Conservation (phyloP, 1,140 invertebrate species). For the Dendroctonus valens region DNA sequence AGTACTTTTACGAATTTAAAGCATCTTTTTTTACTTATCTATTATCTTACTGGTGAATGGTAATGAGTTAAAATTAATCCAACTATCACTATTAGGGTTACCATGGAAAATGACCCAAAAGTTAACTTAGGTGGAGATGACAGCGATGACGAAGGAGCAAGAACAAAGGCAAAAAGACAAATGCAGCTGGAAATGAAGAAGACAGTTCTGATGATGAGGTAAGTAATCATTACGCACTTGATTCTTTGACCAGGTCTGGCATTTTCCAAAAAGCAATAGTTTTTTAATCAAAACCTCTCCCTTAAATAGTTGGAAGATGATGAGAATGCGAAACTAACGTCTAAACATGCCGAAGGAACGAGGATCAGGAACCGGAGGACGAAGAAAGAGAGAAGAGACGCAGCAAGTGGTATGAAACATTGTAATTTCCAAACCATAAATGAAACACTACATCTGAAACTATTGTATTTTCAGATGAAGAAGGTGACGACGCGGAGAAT, state of each 20-base stretch:
- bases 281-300: background rate
- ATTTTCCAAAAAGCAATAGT: background rate
- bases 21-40: no score
- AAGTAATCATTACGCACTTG: background rate
- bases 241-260: background rate
- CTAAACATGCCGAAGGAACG: conserved; percentile 65
- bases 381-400: conserved; percentile 59
- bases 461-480: conserved; percentile 39
- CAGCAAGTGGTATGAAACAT: conserved; percentile 44
- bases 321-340: conserved; percentile 57
- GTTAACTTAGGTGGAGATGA: conserved; percentile 50
- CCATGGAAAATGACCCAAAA: conserved; percentile 43
- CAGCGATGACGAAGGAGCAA: conserved; percentile 57
- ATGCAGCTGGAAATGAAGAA: conserved; percentile 41
- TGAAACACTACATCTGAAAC: background rate
- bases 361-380: conserved; percentile 79
- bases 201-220: conserved; percentile 62
- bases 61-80: conserved; percentile 3
- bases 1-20: conserved; percentile 20
- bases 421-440: background rate
- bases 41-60: no score
- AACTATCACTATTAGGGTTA: conserved; percentile 35
- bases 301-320: conserved; percentile 54
- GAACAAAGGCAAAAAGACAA: conserved; percentile 22
- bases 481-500: conserved; percentile 57